These are phyloP conservation scores for Phoeniculus purpureus DNA, from an alignment of 2,797 vertebrate species.

Conservation along the genomic window DNA sequence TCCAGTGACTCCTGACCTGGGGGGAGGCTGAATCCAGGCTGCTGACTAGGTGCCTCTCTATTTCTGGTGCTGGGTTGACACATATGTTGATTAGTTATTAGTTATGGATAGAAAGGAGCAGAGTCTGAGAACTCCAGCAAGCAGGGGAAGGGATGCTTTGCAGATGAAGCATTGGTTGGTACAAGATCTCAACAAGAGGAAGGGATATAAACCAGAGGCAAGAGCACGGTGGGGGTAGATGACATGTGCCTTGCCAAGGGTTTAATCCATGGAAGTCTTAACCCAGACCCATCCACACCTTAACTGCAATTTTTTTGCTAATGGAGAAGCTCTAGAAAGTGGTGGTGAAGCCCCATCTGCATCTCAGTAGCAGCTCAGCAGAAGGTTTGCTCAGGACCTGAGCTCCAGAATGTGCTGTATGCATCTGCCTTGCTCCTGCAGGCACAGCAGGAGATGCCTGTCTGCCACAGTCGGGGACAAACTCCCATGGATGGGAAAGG, in stretches of 20 bases:
- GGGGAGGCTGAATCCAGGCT: conserved; percentile 7
- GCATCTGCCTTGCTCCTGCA: background rate
- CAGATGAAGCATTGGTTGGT: background rate
- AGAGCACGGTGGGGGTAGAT: background rate
- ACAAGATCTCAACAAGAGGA: background rate
- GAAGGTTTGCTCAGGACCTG: rapidly evolving
- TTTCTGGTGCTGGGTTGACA: conserved; percentile 29
- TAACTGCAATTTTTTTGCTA: background rate
- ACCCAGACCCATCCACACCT: background rate
- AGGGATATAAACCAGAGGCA: background rate
- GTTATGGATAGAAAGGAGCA: background rate
- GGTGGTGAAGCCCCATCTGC: background rate
- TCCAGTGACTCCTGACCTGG: background rate
- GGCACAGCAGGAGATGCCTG: background rate
- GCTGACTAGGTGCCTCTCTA: conserved; percentile 1
- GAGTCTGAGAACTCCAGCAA: background rate
- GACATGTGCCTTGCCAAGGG: background rate
- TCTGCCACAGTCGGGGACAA: background rate
- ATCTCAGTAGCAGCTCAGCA: background rate
- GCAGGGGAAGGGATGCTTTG: background rate
- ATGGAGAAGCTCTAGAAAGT: background rate
- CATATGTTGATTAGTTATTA: background rate
- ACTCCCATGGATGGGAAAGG: background rate
- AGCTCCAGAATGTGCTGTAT: background rate
- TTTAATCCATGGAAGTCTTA: background rate